phyloP scores from a whole-genome alignment of 2,113 vertebrate genomes.

The Verasper variegatus region DNA sequence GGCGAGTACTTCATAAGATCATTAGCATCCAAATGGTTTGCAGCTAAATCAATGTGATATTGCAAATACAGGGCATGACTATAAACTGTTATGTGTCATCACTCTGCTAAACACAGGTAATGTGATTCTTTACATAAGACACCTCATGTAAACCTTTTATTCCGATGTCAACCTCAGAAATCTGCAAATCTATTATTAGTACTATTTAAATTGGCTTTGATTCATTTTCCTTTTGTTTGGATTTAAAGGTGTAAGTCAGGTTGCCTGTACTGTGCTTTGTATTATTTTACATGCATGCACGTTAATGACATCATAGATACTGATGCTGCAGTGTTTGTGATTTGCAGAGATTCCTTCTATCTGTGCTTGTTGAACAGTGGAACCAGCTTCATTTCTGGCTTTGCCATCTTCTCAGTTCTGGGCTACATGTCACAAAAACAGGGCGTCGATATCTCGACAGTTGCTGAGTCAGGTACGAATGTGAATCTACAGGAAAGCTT shows the following conservation, averaged over 20 bases:
- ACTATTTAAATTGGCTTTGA: too few relatives aligned
- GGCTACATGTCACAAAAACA: constrained; percentile 86
- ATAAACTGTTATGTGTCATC: too few relatives aligned
- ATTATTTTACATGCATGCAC: too few relatives aligned
- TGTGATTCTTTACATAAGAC: too few relatives aligned
- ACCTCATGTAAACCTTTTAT: not conserved
- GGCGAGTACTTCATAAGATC: constrained; percentile 37
- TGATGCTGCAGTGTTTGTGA: constrained; percentile 20
- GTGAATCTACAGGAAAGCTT: not conserved
- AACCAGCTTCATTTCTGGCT: constrained; percentile 89
- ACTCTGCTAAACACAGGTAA: too few relatives aligned
- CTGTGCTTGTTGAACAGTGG: constrained; percentile 89
- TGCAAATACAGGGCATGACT: too few relatives aligned
- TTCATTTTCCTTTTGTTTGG: too few relatives aligned
- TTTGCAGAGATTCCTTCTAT: constrained; percentile 78
- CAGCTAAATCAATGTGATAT: too few relatives aligned
- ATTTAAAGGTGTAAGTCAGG: too few relatives aligned
- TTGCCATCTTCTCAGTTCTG: constrained; percentile 91
- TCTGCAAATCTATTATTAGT: too few relatives aligned
- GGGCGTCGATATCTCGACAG: constrained; percentile 70
- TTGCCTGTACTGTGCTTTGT: too few relatives aligned
- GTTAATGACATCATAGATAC: not conserved
- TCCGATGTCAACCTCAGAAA: not conserved
- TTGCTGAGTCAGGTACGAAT: constrained; percentile 77
- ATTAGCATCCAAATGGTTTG: not conserved